Evolutionary conservation across 2,113 vertebrate genomes (phyloP).

Genomic region (rat (Rattus norvegicus)): DNA sequence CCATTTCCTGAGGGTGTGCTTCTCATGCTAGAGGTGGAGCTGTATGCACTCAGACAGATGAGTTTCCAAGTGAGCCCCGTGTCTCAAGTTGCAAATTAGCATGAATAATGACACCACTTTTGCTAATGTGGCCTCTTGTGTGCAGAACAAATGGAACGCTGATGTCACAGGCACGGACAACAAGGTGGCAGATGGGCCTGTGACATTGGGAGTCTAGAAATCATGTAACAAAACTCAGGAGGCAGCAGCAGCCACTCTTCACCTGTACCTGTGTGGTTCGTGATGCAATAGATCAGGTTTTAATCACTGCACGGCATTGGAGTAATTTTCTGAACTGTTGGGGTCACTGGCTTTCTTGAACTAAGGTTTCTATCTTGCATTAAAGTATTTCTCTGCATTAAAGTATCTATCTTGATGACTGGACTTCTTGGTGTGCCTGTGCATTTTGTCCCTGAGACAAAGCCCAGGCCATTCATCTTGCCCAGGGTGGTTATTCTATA

Average conservation of each 20-base stretch:
- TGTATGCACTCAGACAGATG: rapidly evolving
- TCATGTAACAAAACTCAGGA: background rate
- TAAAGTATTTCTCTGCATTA: background rate
- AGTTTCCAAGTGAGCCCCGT: background rate
- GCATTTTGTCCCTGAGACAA: background rate
- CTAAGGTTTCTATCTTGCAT: background rate
- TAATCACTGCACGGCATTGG: no score
- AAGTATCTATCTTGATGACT: background rate
- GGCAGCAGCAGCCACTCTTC: rapidly evolving
- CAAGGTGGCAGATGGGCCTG: rapidly evolving
- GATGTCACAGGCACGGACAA: background rate
- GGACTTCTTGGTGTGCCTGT: background rate
- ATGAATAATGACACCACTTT: background rate
- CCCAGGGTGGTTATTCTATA: background rate
- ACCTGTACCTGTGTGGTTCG: background rate
- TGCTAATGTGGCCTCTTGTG: background rate
- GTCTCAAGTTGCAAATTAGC: background rate
- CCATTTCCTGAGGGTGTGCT: background rate
- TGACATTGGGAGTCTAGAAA: background rate
- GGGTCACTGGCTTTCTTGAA: background rate
- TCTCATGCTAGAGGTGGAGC: background rate
- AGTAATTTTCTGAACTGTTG: background rate
- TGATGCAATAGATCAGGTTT: rapidly evolving
- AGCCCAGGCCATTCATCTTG: background rate
- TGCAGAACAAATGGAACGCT: rapidly evolving